Conservation (phyloP, 2,113 vertebrate species). For the Lepus americanus region DNA sequence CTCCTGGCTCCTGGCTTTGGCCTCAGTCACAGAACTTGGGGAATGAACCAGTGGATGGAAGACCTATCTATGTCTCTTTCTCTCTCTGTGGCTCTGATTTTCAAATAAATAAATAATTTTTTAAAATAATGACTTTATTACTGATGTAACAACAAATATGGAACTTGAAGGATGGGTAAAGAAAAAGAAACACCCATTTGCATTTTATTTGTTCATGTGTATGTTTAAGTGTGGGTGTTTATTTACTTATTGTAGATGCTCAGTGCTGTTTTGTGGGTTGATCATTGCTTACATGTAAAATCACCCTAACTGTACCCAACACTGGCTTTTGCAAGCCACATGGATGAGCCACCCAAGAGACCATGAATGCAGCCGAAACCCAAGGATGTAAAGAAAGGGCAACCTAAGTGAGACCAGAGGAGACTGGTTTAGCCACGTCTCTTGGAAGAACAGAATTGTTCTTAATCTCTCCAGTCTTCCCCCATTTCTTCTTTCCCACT, state of each 20-base stretch:
- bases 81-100: too few relatives aligned
- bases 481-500: not conserved
- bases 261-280: not conserved
- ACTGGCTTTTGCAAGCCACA: not conserved
- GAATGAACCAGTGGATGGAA: too few relatives aligned
- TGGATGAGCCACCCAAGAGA: not conserved
- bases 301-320: not conserved
- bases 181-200: accelerated
- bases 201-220: too few relatives aligned
- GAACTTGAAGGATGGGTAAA: not conserved
- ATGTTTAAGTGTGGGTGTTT: too few relatives aligned
- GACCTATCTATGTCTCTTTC: too few relatives aligned
- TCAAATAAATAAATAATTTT: too few relatives aligned
- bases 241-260: not conserved
- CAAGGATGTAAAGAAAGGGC: not conserved
- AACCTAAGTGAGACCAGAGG: not conserved
- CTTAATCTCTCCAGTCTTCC: not conserved
- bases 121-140: too few relatives aligned
- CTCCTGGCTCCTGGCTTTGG: too few relatives aligned
- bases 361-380: not conserved
- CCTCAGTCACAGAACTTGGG: too few relatives aligned
- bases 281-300: not conserved
- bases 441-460: not conserved
- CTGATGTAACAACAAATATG: not conserved
- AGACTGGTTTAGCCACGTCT: not conserved